These are phyloP conservation scores for Auanema sp. DNA, from an alignment of 2,888 invertebrate species.

Conservation along the genomic window DNA sequence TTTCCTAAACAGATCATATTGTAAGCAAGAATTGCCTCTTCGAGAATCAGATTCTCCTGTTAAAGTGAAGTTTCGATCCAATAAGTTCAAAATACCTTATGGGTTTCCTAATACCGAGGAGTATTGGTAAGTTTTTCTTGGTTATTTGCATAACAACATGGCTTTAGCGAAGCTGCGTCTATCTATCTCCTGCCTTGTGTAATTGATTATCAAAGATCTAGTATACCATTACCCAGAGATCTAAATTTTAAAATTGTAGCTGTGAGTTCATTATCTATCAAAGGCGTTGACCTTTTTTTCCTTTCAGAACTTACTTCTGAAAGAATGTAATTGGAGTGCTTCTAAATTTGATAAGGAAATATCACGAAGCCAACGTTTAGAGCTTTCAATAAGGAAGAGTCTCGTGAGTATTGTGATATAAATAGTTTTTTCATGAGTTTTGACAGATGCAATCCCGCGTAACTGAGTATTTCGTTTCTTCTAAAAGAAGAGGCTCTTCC, in stretches of 20 bases:
- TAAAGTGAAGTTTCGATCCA: constrained; percentile 24
- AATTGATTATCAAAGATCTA: background rate
- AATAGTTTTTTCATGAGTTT: constrained; percentile 1
- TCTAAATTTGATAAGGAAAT: background rate
- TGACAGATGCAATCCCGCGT: background rate
- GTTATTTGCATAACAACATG: background rate
- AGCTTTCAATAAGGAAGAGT: background rate
- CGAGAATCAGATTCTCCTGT: constrained; percentile 23
- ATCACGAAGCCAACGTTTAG: background rate
- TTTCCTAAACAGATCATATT: constrained; percentile 23
- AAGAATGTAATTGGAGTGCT: constrained; percentile 8
- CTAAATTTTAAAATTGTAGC: background rate
- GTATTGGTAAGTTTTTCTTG: constrained; percentile 22
- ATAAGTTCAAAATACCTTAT: constrained; percentile 20
- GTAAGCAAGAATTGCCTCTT: constrained; percentile 27
- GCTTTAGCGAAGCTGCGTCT: constrained; percentile 31
- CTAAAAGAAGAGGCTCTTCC: constrained; percentile 11
- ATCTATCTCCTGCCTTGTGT: constrained; percentile 30
- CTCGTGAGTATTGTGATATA: background rate
- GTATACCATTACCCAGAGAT: no score
- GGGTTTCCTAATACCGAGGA: constrained; percentile 39
- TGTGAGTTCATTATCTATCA: no score
- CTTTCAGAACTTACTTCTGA: constrained; percentile 12
- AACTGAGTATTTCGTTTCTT: constrained; percentile 16
- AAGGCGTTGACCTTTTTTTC: no score